Base-by-base conservation (phyloP, 2,888 invertebrate genomes). In the Yponomeuta plumbellus region DNA sequence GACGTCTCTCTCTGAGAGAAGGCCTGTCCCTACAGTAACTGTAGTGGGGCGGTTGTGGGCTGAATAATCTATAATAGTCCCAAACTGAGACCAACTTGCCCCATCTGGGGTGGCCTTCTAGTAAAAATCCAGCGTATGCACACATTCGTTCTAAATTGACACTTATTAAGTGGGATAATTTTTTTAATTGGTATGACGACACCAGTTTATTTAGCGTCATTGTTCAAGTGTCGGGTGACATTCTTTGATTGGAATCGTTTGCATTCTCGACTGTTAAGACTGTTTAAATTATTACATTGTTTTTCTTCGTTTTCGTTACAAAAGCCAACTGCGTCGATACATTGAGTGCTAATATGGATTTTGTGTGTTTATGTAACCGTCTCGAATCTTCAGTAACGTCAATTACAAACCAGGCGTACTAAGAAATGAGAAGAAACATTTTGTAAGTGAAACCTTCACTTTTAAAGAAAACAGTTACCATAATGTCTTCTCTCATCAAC, bases 71-170 rank as follows among this genome's bases (percentile, higher is more conserved):
- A 52, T 13, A 17, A 17, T 52, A 1, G 44, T 17, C 5, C 44
- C 44, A 52, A 52, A 17, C 5, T 17, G 44, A 17, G 44, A 52
- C 44, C 13, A 52, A 52, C 17, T 52, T 52, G 44, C 3, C 44
- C 44, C 44, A 52, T 52, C 59, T 26, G 34, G 72, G 75, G 78
- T 74, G 77, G 83, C 83, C 88, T 85, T 88, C 88, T 89, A 83
- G 87, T 88, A 87, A 89, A 89, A 91, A 91, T 91, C 89, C 88
- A 88, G 80, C 84, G 85, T 87, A 87, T 85, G 86, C 89, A 89
- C 89, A 86, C 90, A 89, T 91, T 90, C 86, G 88, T 91, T 91
- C 89, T 85, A 87, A 88, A 90, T 89, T 91, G 91, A 90, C 91
- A 91, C 90, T 88, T 90, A 89, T 89, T 89, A 90, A 89, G 80